phyloP scores from a whole-genome alignment of 2,113 vertebrate genomes.

The Seriola aureovittata region DNA sequence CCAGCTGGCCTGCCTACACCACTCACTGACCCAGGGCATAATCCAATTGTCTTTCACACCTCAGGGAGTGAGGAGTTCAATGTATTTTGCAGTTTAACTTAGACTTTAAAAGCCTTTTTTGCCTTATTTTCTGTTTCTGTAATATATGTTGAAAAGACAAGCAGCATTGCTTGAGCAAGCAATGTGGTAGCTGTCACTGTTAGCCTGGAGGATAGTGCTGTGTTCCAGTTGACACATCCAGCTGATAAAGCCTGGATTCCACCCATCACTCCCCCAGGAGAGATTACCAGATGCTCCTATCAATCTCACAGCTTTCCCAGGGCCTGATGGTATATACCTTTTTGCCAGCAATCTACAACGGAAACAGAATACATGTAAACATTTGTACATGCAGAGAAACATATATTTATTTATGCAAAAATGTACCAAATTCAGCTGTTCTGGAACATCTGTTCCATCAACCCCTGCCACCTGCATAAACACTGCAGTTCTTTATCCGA shows the following conservation, averaged over 20 bases:
- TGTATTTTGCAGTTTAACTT: constrained; percentile 33
- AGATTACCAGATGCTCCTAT: constrained; percentile 58
- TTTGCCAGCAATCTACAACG: constrained; percentile 42
- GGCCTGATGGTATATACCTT: constrained; percentile 28
- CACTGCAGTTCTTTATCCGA: background rate
- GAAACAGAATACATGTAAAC: constrained; percentile 6
- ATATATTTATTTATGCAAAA: constrained; percentile 24
- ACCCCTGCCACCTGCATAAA: background rate
- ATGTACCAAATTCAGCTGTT: constrained; percentile 20
- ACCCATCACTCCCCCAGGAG: constrained; percentile 48
- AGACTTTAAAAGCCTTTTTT: constrained; percentile 14
- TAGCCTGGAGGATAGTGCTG: constrained; percentile 20
- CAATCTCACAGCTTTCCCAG: constrained; percentile 49
- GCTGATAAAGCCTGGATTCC: constrained; percentile 52
- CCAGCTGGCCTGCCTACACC: constrained; percentile 51
- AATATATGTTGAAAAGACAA: constrained; percentile 9
- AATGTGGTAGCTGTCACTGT: constrained; percentile 25
- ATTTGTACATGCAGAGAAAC: constrained; percentile 17
- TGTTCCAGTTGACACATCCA: constrained; percentile 50
- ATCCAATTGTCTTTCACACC: constrained; percentile 62
- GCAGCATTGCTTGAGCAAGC: constrained; percentile 18
- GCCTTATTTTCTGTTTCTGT: constrained; percentile 4
- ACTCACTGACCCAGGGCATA: constrained; percentile 60
- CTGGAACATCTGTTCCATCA: constrained; percentile 40
- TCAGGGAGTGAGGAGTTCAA: constrained; percentile 38